phyloP scores from a whole-genome alignment of 2,113 vertebrate species.

The Epinephelus cyanopodus region DNA sequence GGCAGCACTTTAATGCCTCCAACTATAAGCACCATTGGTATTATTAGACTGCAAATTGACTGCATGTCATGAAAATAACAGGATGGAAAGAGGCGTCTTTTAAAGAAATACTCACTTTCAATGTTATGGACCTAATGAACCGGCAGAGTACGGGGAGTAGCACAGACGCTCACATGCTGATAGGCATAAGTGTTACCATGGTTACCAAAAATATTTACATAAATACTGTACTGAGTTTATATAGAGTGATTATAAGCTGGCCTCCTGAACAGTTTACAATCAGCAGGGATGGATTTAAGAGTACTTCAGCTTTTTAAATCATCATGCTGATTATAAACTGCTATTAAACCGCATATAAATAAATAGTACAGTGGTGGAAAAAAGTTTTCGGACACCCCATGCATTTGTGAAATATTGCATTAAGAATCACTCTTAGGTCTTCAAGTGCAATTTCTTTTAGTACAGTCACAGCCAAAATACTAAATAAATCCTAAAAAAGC shows the following conservation, averaged over 20 bases:
- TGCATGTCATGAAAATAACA: background rate
- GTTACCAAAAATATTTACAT: background rate
- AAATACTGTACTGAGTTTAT: background rate
- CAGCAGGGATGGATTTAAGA: background rate
- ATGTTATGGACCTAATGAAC: conserved; percentile 13
- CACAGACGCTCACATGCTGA: background rate
- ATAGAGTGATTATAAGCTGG: background rate
- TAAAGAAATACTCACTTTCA: background rate
- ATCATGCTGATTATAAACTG: no score
- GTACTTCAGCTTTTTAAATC: background rate
- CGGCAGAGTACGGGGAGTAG: no score
- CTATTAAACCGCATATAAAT: no score
- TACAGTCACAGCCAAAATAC: no score
- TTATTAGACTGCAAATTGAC: background rate
- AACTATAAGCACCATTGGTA: background rate
- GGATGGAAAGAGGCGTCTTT: background rate
- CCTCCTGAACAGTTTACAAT: background rate
- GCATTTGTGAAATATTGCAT: no score
- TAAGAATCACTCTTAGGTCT: no score
- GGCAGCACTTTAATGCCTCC: background rate
- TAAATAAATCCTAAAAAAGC: no score
- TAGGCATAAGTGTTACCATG: background rate
- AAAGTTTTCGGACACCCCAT: no score
- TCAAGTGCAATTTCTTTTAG: no score
- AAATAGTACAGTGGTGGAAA: no score